Base-by-base conservation (phyloP, 2,797 vertebrate genomes). In the Hoplostethus mediterraneus region DNA sequence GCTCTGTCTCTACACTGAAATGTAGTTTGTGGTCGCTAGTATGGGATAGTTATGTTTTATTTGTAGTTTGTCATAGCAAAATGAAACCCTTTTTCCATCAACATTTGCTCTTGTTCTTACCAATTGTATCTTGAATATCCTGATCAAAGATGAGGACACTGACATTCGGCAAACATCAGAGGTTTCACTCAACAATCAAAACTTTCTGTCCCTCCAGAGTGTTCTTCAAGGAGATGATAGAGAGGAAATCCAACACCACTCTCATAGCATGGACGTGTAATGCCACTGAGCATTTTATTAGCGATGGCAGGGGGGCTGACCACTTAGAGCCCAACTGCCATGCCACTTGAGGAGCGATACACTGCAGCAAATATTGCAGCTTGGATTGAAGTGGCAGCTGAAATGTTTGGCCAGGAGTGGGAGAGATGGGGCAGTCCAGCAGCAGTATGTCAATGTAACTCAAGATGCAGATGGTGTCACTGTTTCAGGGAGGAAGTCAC, bases 281-380 rank as follows among this genome's bases (percentile, higher is more conserved):
- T 69, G 0, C 73, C 60, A 45, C 36, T 36, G 66, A 70, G 28
- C 62, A 63, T 21, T 52, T 31, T 38, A 52, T 45, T 21, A 56
- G 45, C 57, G 53, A 71, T 52, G 10, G 40, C 51, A 5, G 48
- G 38, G 28, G 62, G 57, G 16, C 53, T 55, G 54, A 73, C 61
- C 51, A 66, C 66, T 66, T 42, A 42, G 52, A 48, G 49, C 52
- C 58, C 40, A 14, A 63, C 12, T n/a, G n/a, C 53, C 4, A 2
- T 31, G 21, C 33, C 25, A 40, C 59, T 71, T 21, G 21, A 42
- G 63, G 42, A 30, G n/a, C 48, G 63, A 68, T 54, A 63, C 54
- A 62, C 47, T 75, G 77, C 69, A 74, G 77, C 66, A 74, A 53
- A 68, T 42, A 40, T 57, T 77, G 67, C 66, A 80, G 62, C 67